Percentiles rank a stretch among this genome's conserved stretches.
Evolutionary conservation across 2,888 invertebrate genomes (phyloP).

Genomic region (Drosophila setosimentum): DNA sequence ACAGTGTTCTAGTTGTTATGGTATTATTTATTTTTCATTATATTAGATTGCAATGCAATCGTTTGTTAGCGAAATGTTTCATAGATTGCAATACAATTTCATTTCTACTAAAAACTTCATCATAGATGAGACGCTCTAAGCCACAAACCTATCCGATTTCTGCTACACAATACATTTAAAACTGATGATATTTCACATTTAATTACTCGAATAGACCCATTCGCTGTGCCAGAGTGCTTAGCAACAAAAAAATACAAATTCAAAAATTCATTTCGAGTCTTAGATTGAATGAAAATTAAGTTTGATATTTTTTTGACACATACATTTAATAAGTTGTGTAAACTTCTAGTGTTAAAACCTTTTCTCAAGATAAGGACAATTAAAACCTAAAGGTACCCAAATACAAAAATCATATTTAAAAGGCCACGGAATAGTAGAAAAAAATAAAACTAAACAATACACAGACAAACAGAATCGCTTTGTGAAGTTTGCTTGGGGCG

Average conservation of each 20-base stretch:
- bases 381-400: background rate
- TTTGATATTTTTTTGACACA: background rate
- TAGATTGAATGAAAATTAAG: background rate
- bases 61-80: background rate
- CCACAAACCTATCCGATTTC: too few relatives aligned
- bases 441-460: background rate
- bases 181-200: too few relatives aligned
- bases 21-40: background rate
- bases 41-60: background rate
- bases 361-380: background rate
- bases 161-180: too few relatives aligned
- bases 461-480: conserved; percentile 1
- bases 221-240: background rate
- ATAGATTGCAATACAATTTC: background rate
- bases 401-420: background rate
- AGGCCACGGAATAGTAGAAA: conserved; percentile 4
- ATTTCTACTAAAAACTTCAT: too few relatives aligned
- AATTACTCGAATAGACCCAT: background rate
- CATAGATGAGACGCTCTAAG: too few relatives aligned
- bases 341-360: background rate
- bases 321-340: background rate
- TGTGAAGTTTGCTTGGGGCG: conserved; percentile 19
- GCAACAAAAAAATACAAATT: background rate
- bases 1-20: background rate
- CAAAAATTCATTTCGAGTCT: background rate